Evolutionary conservation across 2,113 vertebrate species (phyloP).

Genomic region (Jacana jacana): DNA sequence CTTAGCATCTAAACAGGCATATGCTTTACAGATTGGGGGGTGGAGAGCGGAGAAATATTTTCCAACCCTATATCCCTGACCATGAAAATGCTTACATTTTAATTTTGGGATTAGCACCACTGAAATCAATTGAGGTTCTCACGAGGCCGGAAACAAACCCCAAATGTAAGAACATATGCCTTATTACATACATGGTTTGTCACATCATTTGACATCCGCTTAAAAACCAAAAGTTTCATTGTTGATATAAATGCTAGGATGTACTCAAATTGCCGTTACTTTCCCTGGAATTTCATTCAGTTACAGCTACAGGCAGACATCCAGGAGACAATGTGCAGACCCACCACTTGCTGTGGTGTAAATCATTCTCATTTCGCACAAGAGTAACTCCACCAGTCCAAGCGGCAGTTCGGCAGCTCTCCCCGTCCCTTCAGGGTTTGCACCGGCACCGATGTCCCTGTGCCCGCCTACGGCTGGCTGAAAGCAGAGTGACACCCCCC

Average conservation of each 20-base stretch:
- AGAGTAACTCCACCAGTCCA: not conserved
- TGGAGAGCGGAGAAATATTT: not conserved
- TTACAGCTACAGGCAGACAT: not conserved
- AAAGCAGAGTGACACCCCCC: accelerated
- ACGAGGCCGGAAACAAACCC: not conserved
- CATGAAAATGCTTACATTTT: not conserved
- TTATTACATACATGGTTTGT: not conserved
- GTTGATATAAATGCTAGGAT: not conserved
- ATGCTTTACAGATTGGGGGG: not conserved
- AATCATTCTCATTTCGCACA: accelerated
- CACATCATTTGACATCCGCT: not conserved
- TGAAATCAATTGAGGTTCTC: not conserved
- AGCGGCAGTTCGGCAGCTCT: accelerated
- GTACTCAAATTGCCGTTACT: not conserved
- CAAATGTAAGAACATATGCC: not conserved
- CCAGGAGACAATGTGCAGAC: accelerated
- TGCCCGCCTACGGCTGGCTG: not conserved
- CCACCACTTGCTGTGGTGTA: accelerated
- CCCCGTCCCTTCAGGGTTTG: not conserved
- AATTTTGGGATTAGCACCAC: not conserved
- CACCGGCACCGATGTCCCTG: accelerated
- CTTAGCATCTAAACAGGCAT: not conserved
- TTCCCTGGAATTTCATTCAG: not conserved
- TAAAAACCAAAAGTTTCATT: not conserved
- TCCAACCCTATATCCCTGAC: not conserved